Evolutionary conservation across 2,888 invertebrate genomes (phyloP).

Genomic region (Ophion slaviceki): DNA sequence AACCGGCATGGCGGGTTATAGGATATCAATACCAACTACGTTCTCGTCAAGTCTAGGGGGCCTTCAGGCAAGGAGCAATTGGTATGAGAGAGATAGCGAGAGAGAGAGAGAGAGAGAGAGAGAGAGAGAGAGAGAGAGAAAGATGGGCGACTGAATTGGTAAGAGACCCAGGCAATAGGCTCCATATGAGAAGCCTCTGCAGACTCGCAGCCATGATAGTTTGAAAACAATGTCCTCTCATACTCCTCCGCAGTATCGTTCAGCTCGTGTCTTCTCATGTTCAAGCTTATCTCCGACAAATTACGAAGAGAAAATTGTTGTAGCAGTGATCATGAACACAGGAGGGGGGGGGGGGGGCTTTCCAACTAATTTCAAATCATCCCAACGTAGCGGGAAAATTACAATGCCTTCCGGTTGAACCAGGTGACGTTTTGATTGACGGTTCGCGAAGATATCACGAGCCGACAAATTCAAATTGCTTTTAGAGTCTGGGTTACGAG

Average conservation of each 20-base stretch:
- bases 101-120: conserved; percentile 19
- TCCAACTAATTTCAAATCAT: neutral
- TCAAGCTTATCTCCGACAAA: neutral
- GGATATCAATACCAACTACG: conserved; percentile 46
- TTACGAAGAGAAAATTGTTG: neutral
- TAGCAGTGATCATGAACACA: neutral
- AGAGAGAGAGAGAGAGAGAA: conserved; percentile 16
- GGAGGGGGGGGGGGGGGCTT: neutral
- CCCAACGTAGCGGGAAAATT: neutral
- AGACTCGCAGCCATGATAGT: conserved; percentile 46
- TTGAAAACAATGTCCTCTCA: conserved; percentile 40
- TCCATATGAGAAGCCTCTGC: conserved; percentile 9
- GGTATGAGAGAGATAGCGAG: conserved; percentile 5
- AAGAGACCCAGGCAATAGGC: conserved; percentile 28
- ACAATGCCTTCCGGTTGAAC: neutral
- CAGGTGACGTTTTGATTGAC: neutral
- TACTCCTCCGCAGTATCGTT: conserved; percentile 7
- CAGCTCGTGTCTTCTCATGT: conserved; percentile 1
- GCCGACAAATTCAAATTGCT: neutral
- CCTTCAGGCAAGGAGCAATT: conserved; percentile 27
- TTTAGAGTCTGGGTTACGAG: too few species aligned
- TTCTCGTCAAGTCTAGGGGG: conserved; percentile 32
- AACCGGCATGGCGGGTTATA: conserved; percentile 34
- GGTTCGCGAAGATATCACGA: neutral
- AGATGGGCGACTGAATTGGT: conserved; percentile 63